Evolutionary conservation across 2,113 vertebrate genomes (phyloP).

Genomic region (Phalacrocorax pelagicus): DNA sequence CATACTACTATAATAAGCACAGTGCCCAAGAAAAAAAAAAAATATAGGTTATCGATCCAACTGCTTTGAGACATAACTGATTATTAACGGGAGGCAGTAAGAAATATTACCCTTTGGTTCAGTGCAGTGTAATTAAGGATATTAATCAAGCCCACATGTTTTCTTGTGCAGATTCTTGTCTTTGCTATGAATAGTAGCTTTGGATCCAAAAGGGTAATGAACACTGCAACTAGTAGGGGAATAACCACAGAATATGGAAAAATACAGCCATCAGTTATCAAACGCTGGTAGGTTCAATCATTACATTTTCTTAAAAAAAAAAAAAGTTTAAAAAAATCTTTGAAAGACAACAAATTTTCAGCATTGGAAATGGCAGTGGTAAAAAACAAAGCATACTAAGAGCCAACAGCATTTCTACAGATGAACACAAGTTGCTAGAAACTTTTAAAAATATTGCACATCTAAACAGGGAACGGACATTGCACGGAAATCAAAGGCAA

Average conservation of each 20-base stretch:
- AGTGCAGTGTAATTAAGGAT: constrained; percentile 40
- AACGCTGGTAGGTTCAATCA: not conserved
- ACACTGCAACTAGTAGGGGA: not conserved
- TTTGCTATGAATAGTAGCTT: not conserved
- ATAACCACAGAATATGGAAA: not conserved
- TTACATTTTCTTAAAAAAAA: not conserved
- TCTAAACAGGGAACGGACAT: not conserved
- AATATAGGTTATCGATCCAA: constrained; percentile 34
- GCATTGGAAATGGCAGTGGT: not conserved
- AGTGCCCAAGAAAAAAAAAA: not conserved
- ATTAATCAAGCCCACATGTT: constrained; percentile 50
- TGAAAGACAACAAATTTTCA: not conserved
- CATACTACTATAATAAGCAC: not conserved
- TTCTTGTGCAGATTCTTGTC: not conserved
- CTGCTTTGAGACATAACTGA: constrained; percentile 44
- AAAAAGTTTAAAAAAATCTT: not conserved
- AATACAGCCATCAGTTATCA: not conserved
- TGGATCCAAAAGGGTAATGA: constrained; percentile 15
- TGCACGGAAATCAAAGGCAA: not conserved
- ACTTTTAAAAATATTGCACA: not conserved
- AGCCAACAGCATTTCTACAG: not conserved
- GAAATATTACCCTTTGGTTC: constrained; percentile 42
- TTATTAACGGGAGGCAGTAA: constrained; percentile 30
- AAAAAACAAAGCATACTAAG: not conserved
- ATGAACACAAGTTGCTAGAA: not conserved